phyloP scores from a whole-genome alignment of 1,140 invertebrate genomes.

The Temnothorax longispinosus region DNA sequence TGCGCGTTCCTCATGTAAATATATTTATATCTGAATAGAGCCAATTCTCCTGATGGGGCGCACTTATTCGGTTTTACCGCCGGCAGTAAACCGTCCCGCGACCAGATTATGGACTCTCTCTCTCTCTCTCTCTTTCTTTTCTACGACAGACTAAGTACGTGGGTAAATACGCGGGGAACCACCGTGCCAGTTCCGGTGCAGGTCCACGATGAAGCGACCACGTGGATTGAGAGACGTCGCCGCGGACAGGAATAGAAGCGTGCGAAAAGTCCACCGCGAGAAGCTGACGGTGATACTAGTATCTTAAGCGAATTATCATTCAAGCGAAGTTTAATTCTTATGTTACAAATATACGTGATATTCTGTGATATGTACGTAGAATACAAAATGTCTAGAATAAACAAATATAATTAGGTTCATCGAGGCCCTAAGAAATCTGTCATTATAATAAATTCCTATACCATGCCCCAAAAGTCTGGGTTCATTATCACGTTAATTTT shows the following conservation, averaged over 20 bases:
- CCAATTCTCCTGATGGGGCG: conserved; percentile 38
- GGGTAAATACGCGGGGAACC: conserved; percentile 55
- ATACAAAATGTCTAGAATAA: background rate
- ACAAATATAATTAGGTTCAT: too few relatives aligned
- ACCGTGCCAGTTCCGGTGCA: conserved; percentile 21
- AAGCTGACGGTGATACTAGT: background rate
- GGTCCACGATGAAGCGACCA: background rate
- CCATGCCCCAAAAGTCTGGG: too few relatives aligned
- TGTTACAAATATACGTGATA: background rate
- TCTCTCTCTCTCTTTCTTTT: background rate
- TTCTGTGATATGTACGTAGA: background rate
- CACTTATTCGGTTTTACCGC: conserved; percentile 63
- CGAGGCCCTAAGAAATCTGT: too few relatives aligned
- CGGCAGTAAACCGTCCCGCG: conserved; percentile 60
- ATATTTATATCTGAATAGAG: conserved; percentile 46
- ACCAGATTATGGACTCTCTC: background rate
- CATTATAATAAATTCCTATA: too few relatives aligned
- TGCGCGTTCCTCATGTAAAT: background rate
- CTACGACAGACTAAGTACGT: background rate
- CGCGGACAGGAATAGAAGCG: conserved; percentile 56
- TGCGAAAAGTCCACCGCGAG: background rate
- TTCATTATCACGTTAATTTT: too few relatives aligned
- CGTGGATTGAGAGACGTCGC: conserved; percentile 26
- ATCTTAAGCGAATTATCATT: background rate
- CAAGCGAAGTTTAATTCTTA: background rate